Conservation (phyloP, 2,797 vertebrate genomes). For the Euthynnus affinis region DNA sequence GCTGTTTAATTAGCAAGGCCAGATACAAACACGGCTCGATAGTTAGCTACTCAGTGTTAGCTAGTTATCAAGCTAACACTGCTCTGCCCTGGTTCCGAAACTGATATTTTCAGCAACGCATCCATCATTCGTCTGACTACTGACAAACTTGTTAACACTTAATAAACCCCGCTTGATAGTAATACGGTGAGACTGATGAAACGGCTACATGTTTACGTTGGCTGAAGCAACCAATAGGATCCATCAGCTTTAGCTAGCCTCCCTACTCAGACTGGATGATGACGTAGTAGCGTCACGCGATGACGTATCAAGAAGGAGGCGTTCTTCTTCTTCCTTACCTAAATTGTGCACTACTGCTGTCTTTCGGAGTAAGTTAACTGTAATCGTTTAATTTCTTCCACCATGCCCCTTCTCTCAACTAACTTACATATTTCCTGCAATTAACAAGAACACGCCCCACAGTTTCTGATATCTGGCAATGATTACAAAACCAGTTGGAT, state of each 20-base stretch:
- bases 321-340: background rate
- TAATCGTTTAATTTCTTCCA: too few relatives aligned
- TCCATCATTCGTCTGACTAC: slow-evolving; percentile 18
- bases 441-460: too few relatives aligned
- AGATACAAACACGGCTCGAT: slow-evolving; percentile 48
- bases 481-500: too few relatives aligned
- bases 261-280: slow-evolving; percentile 26
- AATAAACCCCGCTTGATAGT: background rate
- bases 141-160: background rate
- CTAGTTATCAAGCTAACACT: slow-evolving; percentile 44
- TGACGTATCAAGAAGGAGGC: slow-evolving; percentile 1
- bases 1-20: slow-evolving; percentile 60
- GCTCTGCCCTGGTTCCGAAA: slow-evolving; percentile 10
- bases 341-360: too few relatives aligned
- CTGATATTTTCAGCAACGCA: background rate
- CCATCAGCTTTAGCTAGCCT: slow-evolving; percentile 36
- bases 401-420: too few relatives aligned
- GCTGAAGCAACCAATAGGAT: slow-evolving; percentile 40
- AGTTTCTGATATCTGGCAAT: too few relatives aligned
- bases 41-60: slow-evolving; percentile 48
- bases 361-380: too few relatives aligned
- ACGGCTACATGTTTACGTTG: slow-evolving; percentile 71
- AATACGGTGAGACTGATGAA: background rate
- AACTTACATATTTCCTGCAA: too few relatives aligned
- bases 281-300: slow-evolving; percentile 39